phyloP scores from a whole-genome alignment of 1,140 invertebrate species.

The Drosophila pseudoananassae region DNA sequence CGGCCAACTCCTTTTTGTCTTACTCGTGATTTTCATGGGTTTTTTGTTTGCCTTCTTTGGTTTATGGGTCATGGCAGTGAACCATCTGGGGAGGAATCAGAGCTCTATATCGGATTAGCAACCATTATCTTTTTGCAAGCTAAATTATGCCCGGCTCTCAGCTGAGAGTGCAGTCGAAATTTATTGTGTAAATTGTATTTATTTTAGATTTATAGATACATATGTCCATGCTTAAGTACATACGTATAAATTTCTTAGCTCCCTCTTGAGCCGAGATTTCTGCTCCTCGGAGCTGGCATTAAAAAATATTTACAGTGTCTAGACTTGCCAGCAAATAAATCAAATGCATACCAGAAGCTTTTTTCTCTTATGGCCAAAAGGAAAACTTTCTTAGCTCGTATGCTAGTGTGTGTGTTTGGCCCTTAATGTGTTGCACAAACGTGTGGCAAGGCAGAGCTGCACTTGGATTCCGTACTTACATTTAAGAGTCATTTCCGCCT shows the following conservation, averaged over 20 bases:
- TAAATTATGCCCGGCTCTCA: conserved; percentile 55
- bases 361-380: conserved; percentile 34
- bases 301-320: conserved; percentile 83
- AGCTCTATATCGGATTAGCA: conserved; percentile 53
- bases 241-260: conserved; percentile 39
- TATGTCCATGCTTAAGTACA: conserved; percentile 50
- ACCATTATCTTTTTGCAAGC: conserved; percentile 54
- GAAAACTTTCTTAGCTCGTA: conserved; percentile 1
- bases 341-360: conserved; percentile 61
- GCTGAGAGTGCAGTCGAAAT: conserved; percentile 40
- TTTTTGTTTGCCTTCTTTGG: conserved; percentile 9
- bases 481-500: conserved; percentile 8
- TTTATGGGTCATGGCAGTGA: conserved; percentile 33
- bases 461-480: conserved; percentile 23
- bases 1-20: conserved; percentile 15
- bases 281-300: conserved; percentile 54
- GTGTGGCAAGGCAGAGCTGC: conserved; percentile 20
- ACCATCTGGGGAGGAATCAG: conserved; percentile 20
- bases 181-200: conserved; percentile 73
- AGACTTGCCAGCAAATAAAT: conserved; percentile 73
- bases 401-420: conserved; percentile 15
- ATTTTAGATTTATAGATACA: conserved; percentile 74
- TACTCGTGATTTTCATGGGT: neutral
- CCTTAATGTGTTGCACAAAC: conserved; percentile 30
- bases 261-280: conserved; percentile 41